These are phyloP conservation scores for Sceloporus undulatus DNA, from an alignment of 2,113 vertebrate species.

Conservation along the genomic window DNA sequence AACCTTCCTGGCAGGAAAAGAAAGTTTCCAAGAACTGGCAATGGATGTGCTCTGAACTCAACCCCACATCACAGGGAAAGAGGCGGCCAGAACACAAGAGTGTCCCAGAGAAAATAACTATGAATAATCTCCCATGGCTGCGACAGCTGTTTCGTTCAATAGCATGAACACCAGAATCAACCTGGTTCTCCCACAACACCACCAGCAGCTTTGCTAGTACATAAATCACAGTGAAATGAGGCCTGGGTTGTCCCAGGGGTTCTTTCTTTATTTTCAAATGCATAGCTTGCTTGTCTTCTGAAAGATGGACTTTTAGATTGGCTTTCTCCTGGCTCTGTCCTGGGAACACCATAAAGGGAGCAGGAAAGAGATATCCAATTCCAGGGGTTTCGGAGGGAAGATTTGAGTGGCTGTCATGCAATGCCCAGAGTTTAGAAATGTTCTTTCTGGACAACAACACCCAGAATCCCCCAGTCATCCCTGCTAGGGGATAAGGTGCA, in stretches of 20 bases:
- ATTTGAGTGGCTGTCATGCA: background rate
- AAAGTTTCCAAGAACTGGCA: background rate
- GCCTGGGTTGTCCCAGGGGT: background rate
- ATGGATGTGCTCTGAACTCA: background rate
- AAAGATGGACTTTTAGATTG: background rate
- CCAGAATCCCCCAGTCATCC: background rate
- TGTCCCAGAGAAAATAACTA: background rate
- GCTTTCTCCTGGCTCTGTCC: background rate
- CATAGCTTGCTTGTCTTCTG: background rate
- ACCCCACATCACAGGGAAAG: background rate
- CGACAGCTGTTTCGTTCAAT: background rate
- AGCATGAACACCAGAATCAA: background rate
- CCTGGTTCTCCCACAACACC: too few relatives aligned
- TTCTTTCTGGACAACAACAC: too few relatives aligned
- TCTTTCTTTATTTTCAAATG: background rate
- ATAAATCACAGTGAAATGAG: background rate
- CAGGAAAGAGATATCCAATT: too few relatives aligned
- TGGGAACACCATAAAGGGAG: too few relatives aligned
- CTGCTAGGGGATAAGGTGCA: too few relatives aligned
- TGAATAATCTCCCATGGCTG: background rate
- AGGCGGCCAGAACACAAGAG: background rate
- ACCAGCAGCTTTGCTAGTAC: background rate
- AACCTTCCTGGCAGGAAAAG: background rate
- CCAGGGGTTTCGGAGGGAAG: background rate
- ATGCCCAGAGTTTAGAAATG: background rate